Percentiles rank a stretch among this genome's conserved stretches.
phyloP scores from a whole-genome alignment of 2,888 invertebrate species.

The Apocheima hispidaria region DNA sequence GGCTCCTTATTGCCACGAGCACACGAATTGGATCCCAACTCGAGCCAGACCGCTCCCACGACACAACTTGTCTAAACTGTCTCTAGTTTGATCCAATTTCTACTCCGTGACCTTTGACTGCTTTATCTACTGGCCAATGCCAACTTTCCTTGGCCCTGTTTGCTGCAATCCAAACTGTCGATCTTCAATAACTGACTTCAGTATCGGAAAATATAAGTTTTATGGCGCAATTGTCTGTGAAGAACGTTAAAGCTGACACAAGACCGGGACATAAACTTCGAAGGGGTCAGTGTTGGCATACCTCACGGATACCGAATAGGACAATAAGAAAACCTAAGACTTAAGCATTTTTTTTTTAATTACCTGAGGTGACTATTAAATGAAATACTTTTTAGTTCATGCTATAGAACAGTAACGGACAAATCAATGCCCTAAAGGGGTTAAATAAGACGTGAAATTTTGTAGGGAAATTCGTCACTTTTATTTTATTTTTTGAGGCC shows the following conservation, averaged over 20 bases:
- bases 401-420: no score
- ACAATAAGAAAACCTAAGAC: no score
- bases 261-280: background rate
- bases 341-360: no score
- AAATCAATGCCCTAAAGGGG: no score
- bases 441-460: background rate
- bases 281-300: no score
- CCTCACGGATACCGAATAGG: no score
- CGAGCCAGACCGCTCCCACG: background rate
- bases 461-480: background rate
- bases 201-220: slow-evolving; percentile 6
- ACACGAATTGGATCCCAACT: background rate
- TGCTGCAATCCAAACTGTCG: slow-evolving; percentile 18
- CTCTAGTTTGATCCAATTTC: slow-evolving; percentile 33
- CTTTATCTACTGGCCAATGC: slow-evolving; percentile 18
- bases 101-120: slow-evolving; percentile 20
- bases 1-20: background rate
- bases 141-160: slow-evolving; percentile 27
- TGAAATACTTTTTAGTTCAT: no score
- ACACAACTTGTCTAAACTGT: slow-evolving; percentile 11
- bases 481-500: no score
- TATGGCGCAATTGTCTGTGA: background rate
- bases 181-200: slow-evolving; percentile 11
- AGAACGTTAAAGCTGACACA: background rate
- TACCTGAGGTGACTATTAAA: no score